Percentiles rank a stretch among this genome's conserved stretches.
Conservation (phyloP, 2,113 vertebrate species). For the Lota lota region DNA sequence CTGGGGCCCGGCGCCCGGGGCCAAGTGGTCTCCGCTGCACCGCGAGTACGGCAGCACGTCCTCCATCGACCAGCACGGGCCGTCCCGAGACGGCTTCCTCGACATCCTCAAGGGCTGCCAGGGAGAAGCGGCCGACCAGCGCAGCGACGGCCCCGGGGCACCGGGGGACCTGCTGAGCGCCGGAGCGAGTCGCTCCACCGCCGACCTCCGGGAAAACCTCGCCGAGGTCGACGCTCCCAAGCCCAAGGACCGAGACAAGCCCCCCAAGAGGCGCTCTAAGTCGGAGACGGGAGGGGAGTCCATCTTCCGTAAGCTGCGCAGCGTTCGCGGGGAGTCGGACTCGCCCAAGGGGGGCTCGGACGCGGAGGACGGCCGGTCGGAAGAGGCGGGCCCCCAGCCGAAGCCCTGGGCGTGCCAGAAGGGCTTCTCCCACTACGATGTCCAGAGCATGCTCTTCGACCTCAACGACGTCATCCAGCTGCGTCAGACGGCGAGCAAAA, state of each 20-base stretch:
- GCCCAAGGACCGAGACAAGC: conserved; percentile 88
- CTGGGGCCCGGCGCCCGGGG: conserved; percentile 77
- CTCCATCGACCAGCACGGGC: conserved; percentile 92
- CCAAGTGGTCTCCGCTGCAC: conserved; percentile 87
- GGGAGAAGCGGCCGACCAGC: conserved; percentile 83
- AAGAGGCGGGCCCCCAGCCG: conserved; percentile 70
- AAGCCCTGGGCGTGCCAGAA: conserved; percentile 89
- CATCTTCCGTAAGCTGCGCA: conserved; percentile 92
- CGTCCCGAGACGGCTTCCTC: conserved; percentile 88
- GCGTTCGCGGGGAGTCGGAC: conserved; percentile 85
- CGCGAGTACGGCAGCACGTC: conserved; percentile 98
- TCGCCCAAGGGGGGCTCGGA: conserved; percentile 80
- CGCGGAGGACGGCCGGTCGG: conserved; percentile 83
- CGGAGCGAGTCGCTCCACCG: conserved; percentile 54
- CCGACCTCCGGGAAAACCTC: conserved; percentile 83
- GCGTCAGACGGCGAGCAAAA: conserved; percentile 84
- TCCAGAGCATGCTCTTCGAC: conserved; percentile 92
- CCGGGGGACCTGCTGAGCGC: conserved; percentile 84
- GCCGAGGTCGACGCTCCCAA: conserved; percentile 69
- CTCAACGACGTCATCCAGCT: conserved; percentile 85
- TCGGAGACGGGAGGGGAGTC: conserved; percentile 93
- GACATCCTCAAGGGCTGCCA: conserved; percentile 89
- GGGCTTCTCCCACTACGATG: conserved; percentile 92
- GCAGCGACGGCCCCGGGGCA: conserved; percentile 79
- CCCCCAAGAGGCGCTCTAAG: conserved; percentile 89